Evolutionary conservation across 2,113 vertebrate species (phyloP).

Genomic region (Phasianus colchicus): DNA sequence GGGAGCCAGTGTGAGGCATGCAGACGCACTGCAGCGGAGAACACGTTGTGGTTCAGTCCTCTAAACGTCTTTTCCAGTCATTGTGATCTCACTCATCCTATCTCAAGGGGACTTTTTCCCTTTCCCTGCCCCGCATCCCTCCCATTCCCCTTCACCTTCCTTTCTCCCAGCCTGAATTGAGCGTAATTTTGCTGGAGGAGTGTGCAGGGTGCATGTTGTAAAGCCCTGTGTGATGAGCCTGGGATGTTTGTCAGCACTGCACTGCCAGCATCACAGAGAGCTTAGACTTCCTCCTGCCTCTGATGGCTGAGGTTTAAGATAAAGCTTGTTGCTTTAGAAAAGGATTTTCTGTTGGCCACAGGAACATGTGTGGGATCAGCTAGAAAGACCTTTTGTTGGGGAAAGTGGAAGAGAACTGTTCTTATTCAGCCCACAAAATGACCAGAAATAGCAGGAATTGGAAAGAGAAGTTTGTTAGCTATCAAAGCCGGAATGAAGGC

Average conservation of each 20-base stretch:
- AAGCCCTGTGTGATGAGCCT: neutral
- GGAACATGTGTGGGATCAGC: slow-evolving; percentile 27
- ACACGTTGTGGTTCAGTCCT: neutral
- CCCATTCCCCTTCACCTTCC: neutral
- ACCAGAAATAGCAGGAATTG: slow-evolving; percentile 8
- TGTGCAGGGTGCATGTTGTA: neutral
- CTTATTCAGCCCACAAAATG: neutral
- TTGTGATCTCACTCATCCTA: neutral
- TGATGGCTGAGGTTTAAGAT: neutral
- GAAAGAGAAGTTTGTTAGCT: slow-evolving; percentile 9
- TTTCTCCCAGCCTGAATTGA: neutral
- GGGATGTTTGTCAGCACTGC: neutral
- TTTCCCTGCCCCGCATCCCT: neutral
- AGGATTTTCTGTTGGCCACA: neutral
- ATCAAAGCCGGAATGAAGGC: slow-evolving; percentile 10
- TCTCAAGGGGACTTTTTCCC: neutral
- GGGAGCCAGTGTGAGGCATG: neutral
- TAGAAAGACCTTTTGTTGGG: slow-evolving; percentile 50
- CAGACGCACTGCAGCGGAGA: neutral
- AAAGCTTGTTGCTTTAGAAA: neutral
- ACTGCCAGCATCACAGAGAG: neutral
- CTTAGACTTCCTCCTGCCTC: neutral
- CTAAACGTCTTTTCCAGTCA: neutral
- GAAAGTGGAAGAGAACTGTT: neutral
- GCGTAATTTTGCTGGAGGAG: neutral